Base-by-base conservation (phyloP, 2,797 vertebrate genomes). In the Chiloscyllium punctatum region DNA sequence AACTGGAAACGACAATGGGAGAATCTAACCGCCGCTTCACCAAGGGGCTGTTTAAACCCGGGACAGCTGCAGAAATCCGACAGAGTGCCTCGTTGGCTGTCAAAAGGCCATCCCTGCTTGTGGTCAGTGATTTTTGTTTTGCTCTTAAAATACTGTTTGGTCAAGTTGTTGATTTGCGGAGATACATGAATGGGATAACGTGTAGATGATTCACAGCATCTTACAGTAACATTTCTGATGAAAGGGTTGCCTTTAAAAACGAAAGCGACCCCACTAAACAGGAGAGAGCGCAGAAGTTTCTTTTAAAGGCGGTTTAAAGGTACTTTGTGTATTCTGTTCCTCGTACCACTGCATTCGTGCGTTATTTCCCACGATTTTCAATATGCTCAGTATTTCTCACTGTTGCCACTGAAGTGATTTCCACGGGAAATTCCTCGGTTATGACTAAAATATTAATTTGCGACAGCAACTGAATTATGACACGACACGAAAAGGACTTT, bases 1-100 rank as follows among this genome's bases (percentile, higher is more conserved):
- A 88, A 51, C 86, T 57, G 25, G 86, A 33, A 42, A 33, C 37
- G 66, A 94, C 94, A 37, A 95, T 95, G 94, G 71, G 42, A 53
- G 99, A 99, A 96, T 98, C 98, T 95, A 98, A 97, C 96, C 98
- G 99, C 98, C 98, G 98, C 98, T 99, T 99, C 97, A 98, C 99
- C 95, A 99, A 98, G 96, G 99, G 98, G 98, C 98, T 99, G 95
- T 98, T 99, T 97, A 98, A 99, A 96, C 98, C 99, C n/a, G 98
- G 98, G 95, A 98, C 97, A 97, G 98, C 98, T 84, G 98, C 98
- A 62, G 99, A 99, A 98, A 98, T 98, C 66, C 97, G 99, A 95
- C 98, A 98, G 97, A 98, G 98, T 95, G 98, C 98, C 53, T 98
- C 98, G 96, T 97, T 97, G 96, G 98, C 98, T 0, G 98, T 98